These are phyloP conservation scores for Plumapathes pennacea DNA, from an alignment of 92 coral and sea anemone species.

Conservation along the genomic window DNA sequence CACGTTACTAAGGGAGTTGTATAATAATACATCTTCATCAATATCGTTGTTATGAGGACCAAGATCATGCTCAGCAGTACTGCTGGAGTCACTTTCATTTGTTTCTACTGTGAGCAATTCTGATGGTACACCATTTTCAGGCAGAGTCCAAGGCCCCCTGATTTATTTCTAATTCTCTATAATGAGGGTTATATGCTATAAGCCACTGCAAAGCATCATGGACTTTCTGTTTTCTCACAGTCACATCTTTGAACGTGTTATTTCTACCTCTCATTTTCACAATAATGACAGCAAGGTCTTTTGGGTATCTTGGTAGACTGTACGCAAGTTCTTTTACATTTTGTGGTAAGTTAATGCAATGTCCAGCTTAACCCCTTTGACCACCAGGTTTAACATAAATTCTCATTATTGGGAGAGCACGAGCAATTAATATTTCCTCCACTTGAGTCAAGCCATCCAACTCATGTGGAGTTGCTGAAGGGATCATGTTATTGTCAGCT, in stretches of 20 bases:
- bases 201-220: conserved; percentile 31
- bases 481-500: conserved; percentile 29
- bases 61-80: conserved; percentile 9
- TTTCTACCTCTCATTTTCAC: conserved; percentile 49
- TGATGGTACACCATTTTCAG: conserved; percentile 25
- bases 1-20: no score
- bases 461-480: conserved; percentile 22
- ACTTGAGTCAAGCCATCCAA: conserved; percentile 25
- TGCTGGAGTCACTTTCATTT: conserved; percentile 17
- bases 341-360: conserved; percentile 61
- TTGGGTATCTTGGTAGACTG: conserved; percentile 40
- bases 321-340: conserved; percentile 56
- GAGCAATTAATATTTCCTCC: conserved; percentile 48
- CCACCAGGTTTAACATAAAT: conserved; percentile 67
- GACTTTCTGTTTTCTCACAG: conserved; percentile 37
- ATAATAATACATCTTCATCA: no score
- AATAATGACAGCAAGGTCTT: conserved; percentile 28
- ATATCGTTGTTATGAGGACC: no score
- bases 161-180: conserved; percentile 18
- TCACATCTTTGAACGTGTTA: conserved; percentile 47
- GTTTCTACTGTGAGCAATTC: conserved; percentile 30
- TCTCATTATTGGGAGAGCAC: conserved; percentile 49
- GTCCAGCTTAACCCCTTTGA: conserved; percentile 65
- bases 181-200: conserved; percentile 47
- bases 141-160: conserved; percentile 12